Conservation (phyloP, 2,888 invertebrate genomes). For the Synanthedon vespiformis region DNA sequence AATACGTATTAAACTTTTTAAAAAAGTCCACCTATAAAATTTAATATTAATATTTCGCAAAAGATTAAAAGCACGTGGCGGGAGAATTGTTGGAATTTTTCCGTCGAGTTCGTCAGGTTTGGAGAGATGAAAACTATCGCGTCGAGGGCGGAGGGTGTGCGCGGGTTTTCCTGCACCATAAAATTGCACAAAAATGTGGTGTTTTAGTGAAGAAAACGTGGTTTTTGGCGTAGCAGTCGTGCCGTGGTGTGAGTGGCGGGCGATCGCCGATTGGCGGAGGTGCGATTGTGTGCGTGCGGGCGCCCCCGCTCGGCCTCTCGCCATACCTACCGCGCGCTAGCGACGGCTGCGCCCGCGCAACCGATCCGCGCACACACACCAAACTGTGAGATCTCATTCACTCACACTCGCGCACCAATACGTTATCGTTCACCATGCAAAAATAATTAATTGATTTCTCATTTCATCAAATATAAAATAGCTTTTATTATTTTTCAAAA, state of each 20-base stretch:
- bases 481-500: not conserved
- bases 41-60: no score
- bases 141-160: slow-evolving; percentile 26
- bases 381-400: slow-evolving; percentile 11
- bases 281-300: slow-evolving; percentile 34
- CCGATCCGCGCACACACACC: slow-evolving; percentile 12
- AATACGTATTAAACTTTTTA: no score
- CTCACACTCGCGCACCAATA: slow-evolving; percentile 1
- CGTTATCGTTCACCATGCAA: slow-evolving; percentile 1
- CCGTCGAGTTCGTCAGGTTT: slow-evolving; percentile 13
- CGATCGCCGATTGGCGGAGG: slow-evolving; percentile 49
- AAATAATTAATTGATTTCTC: not conserved
- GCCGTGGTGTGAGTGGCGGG: slow-evolving; percentile 34
- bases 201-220: slow-evolving; percentile 42
- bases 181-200: slow-evolving; percentile 48
- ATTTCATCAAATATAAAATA: not conserved
- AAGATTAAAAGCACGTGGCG: slow-evolving; percentile 19
- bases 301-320: slow-evolving; percentile 53
- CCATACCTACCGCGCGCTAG: slow-evolving; percentile 34
- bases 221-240: slow-evolving; percentile 30
- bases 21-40: no score
- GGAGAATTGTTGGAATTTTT: slow-evolving; percentile 48
- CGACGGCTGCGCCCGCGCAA: slow-evolving; percentile 22
- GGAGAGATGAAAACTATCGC: not conserved
- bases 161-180: slow-evolving; percentile 41